Evolutionary conservation across 2,888 invertebrate species (phyloP).

Genomic region (Agonopterix subpropinquella): DNA sequence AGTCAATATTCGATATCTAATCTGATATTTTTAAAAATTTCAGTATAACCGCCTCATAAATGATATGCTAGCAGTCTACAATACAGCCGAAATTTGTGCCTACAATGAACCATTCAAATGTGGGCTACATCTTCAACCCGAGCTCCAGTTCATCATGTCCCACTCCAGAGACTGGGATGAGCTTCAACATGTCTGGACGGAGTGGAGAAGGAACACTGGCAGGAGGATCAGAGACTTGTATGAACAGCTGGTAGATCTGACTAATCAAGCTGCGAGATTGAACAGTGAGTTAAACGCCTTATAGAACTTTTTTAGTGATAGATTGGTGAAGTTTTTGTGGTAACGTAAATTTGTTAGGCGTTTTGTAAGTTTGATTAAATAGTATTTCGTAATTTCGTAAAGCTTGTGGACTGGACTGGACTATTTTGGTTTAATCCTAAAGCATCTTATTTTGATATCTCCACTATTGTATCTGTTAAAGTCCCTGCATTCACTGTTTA

Average conservation of each 20-base stretch:
- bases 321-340: too few relatives aligned
- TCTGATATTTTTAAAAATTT: constrained; percentile 24
- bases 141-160: constrained; percentile 86
- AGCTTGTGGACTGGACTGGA: too few relatives aligned
- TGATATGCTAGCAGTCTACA: constrained; percentile 92
- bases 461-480: too few relatives aligned
- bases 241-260: constrained; percentile 85
- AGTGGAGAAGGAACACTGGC: constrained; percentile 92
- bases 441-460: too few relatives aligned
- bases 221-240: constrained; percentile 86
- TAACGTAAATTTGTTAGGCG: too few relatives aligned
- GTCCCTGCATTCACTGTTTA: too few relatives aligned
- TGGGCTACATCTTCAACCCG: constrained; percentile 87
- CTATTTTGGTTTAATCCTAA: too few relatives aligned
- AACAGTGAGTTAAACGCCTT: constrained; percentile 80
- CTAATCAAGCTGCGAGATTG: constrained; percentile 85
- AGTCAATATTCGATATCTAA: neutral
- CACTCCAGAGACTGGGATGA: constrained; percentile 89
- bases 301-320: neutral
- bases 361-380: too few relatives aligned
- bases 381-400: too few relatives aligned
- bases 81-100: constrained; percentile 88
- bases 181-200: constrained; percentile 90
- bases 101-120: constrained; percentile 90
- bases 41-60: constrained; percentile 92